Percentiles rank a stretch among this genome's conserved stretches.
These are phyloP conservation scores for Platorchestia sp. DNA, from an alignment of 1,140 invertebrate genomes.

Conservation along the genomic window DNA sequence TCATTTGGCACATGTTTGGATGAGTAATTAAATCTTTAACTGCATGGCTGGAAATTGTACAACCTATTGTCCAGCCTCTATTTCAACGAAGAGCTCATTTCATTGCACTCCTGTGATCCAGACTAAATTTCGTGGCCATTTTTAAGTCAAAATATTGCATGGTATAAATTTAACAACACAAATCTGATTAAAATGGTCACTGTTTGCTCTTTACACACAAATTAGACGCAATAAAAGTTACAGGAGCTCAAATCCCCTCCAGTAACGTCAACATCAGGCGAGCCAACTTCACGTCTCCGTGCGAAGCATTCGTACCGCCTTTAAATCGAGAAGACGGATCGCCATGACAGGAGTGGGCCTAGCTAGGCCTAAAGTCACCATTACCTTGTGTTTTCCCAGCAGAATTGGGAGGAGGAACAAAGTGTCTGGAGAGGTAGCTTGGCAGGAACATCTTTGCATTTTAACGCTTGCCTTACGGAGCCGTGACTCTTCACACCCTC, in stretches of 20 bases:
- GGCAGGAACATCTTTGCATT: slow-evolving; percentile 38
- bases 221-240: not conserved
- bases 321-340: slow-evolving; percentile 36
- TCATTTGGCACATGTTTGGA: no score
- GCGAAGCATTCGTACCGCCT: not conserved
- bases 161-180: not conserved
- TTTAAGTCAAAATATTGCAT: not conserved
- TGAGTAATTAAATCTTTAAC: no score
- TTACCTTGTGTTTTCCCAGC: slow-evolving; percentile 47
- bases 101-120: not conserved
- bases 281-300: not conserved
- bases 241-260: not conserved
- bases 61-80: not conserved
- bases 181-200: not conserved
- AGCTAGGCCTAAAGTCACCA: slow-evolving; percentile 41
- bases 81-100: not conserved
- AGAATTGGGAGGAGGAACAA: slow-evolving; percentile 29
- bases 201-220: no score
- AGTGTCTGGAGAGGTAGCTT: not conserved
- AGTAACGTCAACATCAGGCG: not conserved
- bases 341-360: not conserved
- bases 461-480: not conserved
- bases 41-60: not conserved
- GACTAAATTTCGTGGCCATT: not conserved
- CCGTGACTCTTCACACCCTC: not conserved